Percentiles rank a stretch among this genome's conserved stretches.
phyloP scores from a whole-genome alignment of 2,113 vertebrate species.

The Connochaetes taurinus region DNA sequence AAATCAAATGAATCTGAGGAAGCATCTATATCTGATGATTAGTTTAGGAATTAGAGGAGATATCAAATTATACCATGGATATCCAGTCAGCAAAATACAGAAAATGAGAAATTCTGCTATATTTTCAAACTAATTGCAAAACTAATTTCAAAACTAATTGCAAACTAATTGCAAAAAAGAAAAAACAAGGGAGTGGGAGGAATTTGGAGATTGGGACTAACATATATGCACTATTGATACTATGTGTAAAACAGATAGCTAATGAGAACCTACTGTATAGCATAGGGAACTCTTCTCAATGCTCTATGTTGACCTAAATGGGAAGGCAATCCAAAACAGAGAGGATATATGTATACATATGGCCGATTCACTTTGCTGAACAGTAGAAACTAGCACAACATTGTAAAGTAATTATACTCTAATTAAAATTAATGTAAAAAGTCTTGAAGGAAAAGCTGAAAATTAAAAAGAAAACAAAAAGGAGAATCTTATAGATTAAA shows the following conservation, averaged over 20 bases:
- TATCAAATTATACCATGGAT: not conserved
- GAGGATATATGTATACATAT: not conserved
- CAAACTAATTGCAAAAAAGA: not conserved
- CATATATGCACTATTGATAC: not conserved
- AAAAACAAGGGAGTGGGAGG: not conserved
- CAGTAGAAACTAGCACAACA: not conserved
- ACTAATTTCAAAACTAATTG: no score
- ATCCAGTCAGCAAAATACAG: not conserved
- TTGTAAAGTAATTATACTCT: not conserved
- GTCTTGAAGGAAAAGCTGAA: not conserved
- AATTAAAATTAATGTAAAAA: not conserved
- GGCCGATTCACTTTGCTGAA: not conserved
- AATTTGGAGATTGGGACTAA: not conserved
- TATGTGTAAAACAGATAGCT: not conserved
- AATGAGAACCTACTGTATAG: not conserved
- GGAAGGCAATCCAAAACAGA: not conserved
- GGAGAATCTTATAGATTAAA: not conserved
- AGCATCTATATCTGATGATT: not conserved
- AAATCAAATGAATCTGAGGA: not conserved
- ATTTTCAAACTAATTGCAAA: conserved; percentile 3
- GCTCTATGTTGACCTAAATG: not conserved
- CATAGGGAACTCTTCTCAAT: not conserved
- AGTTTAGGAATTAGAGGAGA: not conserved
- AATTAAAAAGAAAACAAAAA: not conserved
- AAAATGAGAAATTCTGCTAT: conserved; percentile 7